These are phyloP conservation scores for Yponomeuta evonymella DNA, from an alignment of 2,888 invertebrate genomes.

Conservation along the genomic window DNA sequence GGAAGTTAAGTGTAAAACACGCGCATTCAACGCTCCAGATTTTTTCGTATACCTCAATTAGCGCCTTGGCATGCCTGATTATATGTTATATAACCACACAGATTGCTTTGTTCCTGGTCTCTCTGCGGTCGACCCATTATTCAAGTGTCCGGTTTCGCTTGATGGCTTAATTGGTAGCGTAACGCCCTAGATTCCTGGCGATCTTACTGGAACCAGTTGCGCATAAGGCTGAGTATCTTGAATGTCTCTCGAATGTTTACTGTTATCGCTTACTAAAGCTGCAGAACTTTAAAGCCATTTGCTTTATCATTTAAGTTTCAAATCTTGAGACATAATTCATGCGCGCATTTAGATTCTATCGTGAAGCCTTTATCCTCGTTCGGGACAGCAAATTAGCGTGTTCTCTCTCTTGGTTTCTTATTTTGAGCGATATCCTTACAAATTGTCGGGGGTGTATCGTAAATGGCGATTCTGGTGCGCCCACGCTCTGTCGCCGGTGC, in stretches of 20 bases:
- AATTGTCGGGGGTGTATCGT: constrained; percentile 45
- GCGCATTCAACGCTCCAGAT: constrained; percentile 43
- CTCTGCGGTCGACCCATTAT: constrained; percentile 24
- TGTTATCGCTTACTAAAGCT: neutral
- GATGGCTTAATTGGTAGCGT: constrained; percentile 42
- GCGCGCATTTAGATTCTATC: neutral
- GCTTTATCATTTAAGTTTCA: neutral
- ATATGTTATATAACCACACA: neutral
- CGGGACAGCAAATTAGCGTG: neutral
- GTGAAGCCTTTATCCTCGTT: neutral
- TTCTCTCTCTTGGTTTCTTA: neutral
- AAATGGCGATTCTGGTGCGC: constrained; percentile 63
- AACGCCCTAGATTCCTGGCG: constrained; percentile 44
- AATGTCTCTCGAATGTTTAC: constrained; percentile 22
- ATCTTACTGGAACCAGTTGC: constrained; percentile 40
- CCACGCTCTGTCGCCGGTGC: constrained; percentile 35
- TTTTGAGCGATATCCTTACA: constrained; percentile 19
- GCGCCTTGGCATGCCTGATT: neutral
- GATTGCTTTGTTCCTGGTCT: constrained; percentile 6
- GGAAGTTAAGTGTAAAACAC: constrained; percentile 17
- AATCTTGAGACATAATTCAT: neutral
- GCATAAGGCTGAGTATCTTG: constrained; percentile 34
- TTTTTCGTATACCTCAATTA: constrained; percentile 20
- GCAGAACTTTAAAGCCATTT: neutral
- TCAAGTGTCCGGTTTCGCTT: constrained; percentile 33